Conservation (phyloP, 2,113 vertebrate species). For the Solea solea region DNA sequence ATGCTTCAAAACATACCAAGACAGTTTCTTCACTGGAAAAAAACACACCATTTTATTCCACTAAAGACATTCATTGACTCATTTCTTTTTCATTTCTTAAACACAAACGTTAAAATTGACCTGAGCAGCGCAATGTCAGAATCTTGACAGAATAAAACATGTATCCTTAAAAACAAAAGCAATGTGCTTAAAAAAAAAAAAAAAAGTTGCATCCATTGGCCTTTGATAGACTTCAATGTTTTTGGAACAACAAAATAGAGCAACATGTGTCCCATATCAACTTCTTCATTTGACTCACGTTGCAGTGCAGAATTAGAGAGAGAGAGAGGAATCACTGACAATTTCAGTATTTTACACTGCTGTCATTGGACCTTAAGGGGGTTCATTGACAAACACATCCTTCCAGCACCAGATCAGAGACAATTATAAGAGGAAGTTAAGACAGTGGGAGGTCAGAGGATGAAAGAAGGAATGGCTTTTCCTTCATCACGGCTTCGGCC, state of each 20-base stretch:
- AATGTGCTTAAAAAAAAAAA: too few species aligned
- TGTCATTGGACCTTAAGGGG: too few species aligned
- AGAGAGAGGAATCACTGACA: neutral
- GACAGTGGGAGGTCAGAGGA: conserved; percentile 36
- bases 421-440: too few species aligned
- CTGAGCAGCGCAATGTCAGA: neutral
- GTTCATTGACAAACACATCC: neutral
- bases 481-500: neutral
- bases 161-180: neutral
- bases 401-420: neutral
- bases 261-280: neutral
- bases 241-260: neutral
- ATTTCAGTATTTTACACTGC: neutral
- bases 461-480: conserved; percentile 39
- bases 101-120: neutral
- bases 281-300: neutral
- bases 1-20: too few species aligned
- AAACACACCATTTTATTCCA: conserved; percentile 17
- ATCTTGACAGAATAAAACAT: neutral
- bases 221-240: neutral
- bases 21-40: too few species aligned
- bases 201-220: too few species aligned
- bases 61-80: neutral
- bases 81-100: neutral
- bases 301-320: neutral